A percentile compares a stretch with the other conserved stretches of the same genome.
Conservation (phyloP, 2,797 vertebrate genomes). For the Channa striata region DNA sequence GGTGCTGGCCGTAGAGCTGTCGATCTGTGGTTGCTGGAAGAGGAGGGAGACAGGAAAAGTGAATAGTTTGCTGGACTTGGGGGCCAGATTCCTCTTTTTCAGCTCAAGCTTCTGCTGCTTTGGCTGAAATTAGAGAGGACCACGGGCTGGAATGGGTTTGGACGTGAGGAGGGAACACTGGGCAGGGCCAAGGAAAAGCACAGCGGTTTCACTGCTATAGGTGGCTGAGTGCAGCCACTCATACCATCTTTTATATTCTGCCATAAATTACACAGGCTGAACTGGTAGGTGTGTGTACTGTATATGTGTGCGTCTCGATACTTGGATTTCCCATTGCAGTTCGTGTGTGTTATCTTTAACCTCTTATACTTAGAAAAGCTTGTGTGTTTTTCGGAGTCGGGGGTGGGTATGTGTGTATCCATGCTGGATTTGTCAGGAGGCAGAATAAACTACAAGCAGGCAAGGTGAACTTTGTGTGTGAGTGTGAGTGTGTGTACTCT, state of each 20-base stretch:
- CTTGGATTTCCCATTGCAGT: slow-evolving; percentile 33
- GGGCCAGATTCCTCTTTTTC: slow-evolving; percentile 83
- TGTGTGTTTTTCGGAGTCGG: slow-evolving; percentile 25
- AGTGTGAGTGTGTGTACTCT: slow-evolving; percentile 52
- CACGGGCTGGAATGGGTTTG: slow-evolving; percentile 76
- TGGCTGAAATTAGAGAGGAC: slow-evolving; percentile 86
- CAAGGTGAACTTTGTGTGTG: slow-evolving; percentile 29
- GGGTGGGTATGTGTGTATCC: slow-evolving; percentile 8
- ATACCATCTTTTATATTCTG: slow-evolving; percentile 65
- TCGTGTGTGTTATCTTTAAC: slow-evolving; percentile 52
- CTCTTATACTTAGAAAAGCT: slow-evolving; percentile 41
- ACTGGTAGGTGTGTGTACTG: slow-evolving; percentile 60
- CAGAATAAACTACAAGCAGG: slow-evolving; percentile 59
- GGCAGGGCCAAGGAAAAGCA: slow-evolving; percentile 77
- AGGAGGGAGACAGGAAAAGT: slow-evolving; percentile 83
- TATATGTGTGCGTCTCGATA: slow-evolving; percentile 19
- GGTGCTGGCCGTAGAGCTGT: slow-evolving; percentile 78
- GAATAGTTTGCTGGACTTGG: slow-evolving; percentile 82
- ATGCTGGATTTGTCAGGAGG: slow-evolving; percentile 60
- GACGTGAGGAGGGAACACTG: slow-evolving; percentile 64
- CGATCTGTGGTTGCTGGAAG: slow-evolving; percentile 84
- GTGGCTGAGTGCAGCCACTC: slow-evolving; percentile 51
- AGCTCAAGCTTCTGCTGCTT: slow-evolving; percentile 81
- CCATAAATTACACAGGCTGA: slow-evolving; percentile 61
- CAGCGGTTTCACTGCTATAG: slow-evolving; percentile 67